Conservation (phyloP, 2,113 vertebrate genomes). For the Hippocampus comes region DNA sequence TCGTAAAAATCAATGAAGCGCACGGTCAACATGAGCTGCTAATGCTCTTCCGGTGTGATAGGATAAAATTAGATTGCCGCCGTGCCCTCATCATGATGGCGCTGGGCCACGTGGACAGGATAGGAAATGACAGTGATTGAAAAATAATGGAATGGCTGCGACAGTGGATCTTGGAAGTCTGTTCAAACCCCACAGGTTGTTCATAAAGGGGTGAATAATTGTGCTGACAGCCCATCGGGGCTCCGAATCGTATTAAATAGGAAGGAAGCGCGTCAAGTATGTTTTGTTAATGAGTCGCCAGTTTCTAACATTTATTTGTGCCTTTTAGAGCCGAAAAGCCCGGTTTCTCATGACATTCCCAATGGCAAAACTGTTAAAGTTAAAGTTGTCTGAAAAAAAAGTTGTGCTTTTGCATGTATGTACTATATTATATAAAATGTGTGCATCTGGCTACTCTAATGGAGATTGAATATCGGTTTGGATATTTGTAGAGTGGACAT, state of each 20-base stretch:
- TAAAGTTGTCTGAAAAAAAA: too few relatives aligned
- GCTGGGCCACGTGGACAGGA: conserved; percentile 69
- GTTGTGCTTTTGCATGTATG: too few relatives aligned
- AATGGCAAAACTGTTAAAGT: too few relatives aligned
- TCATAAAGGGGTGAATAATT: conserved; percentile 41
- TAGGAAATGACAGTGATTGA: conserved; percentile 70
- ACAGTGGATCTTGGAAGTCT: conserved; percentile 72
- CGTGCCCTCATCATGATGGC: conserved; percentile 66
- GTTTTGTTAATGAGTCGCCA: not conserved
- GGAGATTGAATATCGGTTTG: too few relatives aligned
- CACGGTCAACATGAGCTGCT: conserved; percentile 72
- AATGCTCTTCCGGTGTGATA: conserved; percentile 75
- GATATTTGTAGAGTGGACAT: too few relatives aligned
- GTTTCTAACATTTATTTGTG: not conserved
- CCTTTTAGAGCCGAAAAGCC: not conserved
- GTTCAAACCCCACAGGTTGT: conserved; percentile 62
- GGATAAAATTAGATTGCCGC: conserved; percentile 76
- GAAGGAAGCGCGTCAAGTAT: conserved; percentile 1
- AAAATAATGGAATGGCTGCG: conserved; percentile 78
- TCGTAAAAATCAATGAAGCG: conserved; percentile 69
- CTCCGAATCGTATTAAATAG: conserved; percentile 21
- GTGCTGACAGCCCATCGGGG: conserved; percentile 19
- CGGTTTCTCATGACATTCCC: too few relatives aligned
- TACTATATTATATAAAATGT: too few relatives aligned
- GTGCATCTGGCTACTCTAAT: too few relatives aligned